Evolutionary conservation across 2,888 invertebrate genomes (phyloP), one percentile per base, ranked within the genome.

Genomic region (Campoplex nolae): DNA sequence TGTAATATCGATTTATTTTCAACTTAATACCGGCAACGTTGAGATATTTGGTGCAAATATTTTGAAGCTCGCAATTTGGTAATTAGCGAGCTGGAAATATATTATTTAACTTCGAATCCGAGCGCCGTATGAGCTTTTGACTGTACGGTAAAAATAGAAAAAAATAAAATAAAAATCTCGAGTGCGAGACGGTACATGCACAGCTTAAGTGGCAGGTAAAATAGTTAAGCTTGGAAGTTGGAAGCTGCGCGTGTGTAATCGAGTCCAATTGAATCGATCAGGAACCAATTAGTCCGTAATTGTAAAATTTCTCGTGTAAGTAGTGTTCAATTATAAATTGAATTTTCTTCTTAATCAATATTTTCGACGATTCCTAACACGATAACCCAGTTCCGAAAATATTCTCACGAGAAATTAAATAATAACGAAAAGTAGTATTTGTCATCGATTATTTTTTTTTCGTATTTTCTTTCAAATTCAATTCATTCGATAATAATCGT

Each of bases 191-290:
- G 28, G 28, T 28, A 23, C 56, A 48, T 35, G 7, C 56, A 48
- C 35, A 1, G 51, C 38, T 51, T 8, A 65, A 28, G 51, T 13
- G n/a, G 28, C 28, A 65, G 38, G 65, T 42, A 23, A 74, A 73
- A 83, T 54, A 65, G 35, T 42, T 56, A 48, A 38, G 35, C 71
- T 80, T 83, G 83, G 83, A 79, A 67, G 32, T 80, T 83, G 83
- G 83, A 79, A 67, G 32, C 38, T 79, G 71, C 35, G 23, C 38
- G 6, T 18, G 56, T n/a, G 38, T 58, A n/a, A 32, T 38, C 32
- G 45, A 79, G 70, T 16, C 42, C 13, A n/a, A 18, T 51, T 70
- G 70, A 51, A 75, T 45, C 65, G 54, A 83, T 51, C 51, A 23
- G 35, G 51, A 58, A 56, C 70, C 42, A 80, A 83, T 80, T 86